Evolutionary conservation across 2,113 vertebrate genomes (phyloP), one percentile per base, ranked within the genome.

Genomic region (Calypte anna): DNA sequence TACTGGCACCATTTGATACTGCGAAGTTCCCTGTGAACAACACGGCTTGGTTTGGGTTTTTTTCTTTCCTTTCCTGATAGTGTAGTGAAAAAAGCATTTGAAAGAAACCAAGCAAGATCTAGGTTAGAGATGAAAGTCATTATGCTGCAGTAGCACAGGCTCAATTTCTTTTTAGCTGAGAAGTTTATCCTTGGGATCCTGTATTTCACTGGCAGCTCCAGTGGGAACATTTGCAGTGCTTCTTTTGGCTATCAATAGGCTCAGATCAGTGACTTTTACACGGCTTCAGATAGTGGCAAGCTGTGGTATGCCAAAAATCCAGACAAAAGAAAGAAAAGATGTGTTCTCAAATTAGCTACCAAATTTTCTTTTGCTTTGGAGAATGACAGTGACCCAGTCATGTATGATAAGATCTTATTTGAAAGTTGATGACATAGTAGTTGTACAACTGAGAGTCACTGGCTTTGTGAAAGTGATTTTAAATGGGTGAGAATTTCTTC

Each of bases 41-140:
- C 1, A 2, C 0, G 0, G 13, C 1, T 31, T 51, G 50, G 9
- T 50, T 40, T 40, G 6, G 46, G 46, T 51, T n/a, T 38, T 24
- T 9, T 36, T 77, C 85, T 53, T 78, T 27, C n/a, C 46, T 66
- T 70, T 93, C 38, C 68, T 78, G 87, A 91, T 57, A 88, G 31
- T 6, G 3, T 1, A 59, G 19, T 91, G 38, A 82, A 94, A 94
- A 94, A 87, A 87, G 33, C 64, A 40, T 68, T 90, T 91, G 64
- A 96, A 95, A 94, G 82, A 78, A 90, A 75, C 28, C 90, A 90
- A 55, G 68, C 61, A 77, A 95, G 95, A 94, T 95, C 90, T 94
- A 88, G 96, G 91, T 95, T 94, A 91, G 82, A 94, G 95, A 96
- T 86, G 94, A 95, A 82, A 81, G 55, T 91, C 75, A 91, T 91